Evolutionary conservation across 2,113 vertebrate genomes (phyloP), one percentile per base, ranked within the genome.

Genomic region (Harpagus bidentatus): DNA sequence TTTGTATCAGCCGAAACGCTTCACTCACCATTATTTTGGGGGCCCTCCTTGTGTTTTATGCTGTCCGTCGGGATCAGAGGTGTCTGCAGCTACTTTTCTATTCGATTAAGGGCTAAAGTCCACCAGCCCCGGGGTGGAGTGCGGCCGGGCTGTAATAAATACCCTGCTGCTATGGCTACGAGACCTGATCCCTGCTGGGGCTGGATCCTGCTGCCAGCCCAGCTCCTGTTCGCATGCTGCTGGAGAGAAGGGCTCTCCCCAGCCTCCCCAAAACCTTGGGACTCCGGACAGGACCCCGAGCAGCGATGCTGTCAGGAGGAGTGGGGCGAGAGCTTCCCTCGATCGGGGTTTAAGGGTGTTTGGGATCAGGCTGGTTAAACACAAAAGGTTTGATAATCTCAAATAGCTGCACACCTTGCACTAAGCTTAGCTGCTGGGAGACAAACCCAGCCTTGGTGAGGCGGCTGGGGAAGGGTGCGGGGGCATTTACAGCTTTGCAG

Each of bases 151-250:
- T 58, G 97, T 93, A 96, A 97, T 97, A 94, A 97, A 97, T 40
- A 96, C 95, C 38, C 86, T 1, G 97, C 95, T 97, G 97, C 96
- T 70, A 98, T 97, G 97, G 98, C 95, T 88, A 98, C 96, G 34
- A 11, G 81, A 71, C 70, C 62, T 45, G 38, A 9, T 69, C 21
- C 95, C 82, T 87, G 86, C 36, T 13, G 5, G 95, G 93, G 76
- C 67, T 96, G 88, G 88, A 73, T 98, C 95, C 98, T 6, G 70
- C 91, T 52, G 36, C 85, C 81, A 12, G 62, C n/a, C 5, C 36
- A 0, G 66, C 55, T 69, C 66, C 71, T 0, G 58, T 59, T 48
- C 9, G 1, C 43, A 3, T 0, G 18, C 45, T 11, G 1, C 45
- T 4, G 50, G 42, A 40, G n/a, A 19, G 19, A 59, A 19, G 32